Percentiles rank a stretch among this genome's conserved stretches.
Conservation (phyloP, 1,140 invertebrate species). For the Ceratina japonica region DNA sequence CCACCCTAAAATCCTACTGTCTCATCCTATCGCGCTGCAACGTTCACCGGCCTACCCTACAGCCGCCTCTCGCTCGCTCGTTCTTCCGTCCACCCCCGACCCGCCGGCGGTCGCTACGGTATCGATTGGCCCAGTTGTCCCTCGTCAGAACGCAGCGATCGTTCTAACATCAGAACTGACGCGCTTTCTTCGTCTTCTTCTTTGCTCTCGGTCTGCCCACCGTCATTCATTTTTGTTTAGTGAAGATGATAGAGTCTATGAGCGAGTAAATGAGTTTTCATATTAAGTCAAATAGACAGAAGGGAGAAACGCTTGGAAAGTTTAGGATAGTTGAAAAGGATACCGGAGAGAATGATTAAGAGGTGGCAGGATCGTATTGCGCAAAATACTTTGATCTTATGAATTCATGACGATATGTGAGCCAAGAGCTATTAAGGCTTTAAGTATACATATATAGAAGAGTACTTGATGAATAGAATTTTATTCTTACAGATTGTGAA, state of each 20-base stretch:
- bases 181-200: conserved; percentile 20
- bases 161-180: conserved; percentile 62
- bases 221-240: not conserved
- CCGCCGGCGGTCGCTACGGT: conserved; percentile 63
- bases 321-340: not conserved
- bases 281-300: too few species aligned
- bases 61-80: conserved; percentile 11
- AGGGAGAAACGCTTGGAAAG: too few species aligned
- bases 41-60: conserved; percentile 46
- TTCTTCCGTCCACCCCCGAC: conserved; percentile 35
- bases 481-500: too few species aligned
- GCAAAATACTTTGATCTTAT: too few species aligned
- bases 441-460: too few species aligned
- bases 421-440: too few species aligned
- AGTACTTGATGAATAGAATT: too few species aligned
- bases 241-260: too few species aligned
- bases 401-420: too few species aligned
- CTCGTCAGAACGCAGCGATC: conserved; percentile 66
- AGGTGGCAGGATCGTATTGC: too few species aligned
- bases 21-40: conserved; percentile 38
- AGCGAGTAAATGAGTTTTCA: too few species aligned
- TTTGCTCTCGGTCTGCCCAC: not conserved
- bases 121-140: conserved; percentile 76
- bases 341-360: too few species aligned
- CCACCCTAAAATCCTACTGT: not conserved